Evolutionary conservation across 2,888 invertebrate genomes (phyloP), one percentile per base, ranked within the genome.

Genomic region (Brassicogethes aeneus): DNA sequence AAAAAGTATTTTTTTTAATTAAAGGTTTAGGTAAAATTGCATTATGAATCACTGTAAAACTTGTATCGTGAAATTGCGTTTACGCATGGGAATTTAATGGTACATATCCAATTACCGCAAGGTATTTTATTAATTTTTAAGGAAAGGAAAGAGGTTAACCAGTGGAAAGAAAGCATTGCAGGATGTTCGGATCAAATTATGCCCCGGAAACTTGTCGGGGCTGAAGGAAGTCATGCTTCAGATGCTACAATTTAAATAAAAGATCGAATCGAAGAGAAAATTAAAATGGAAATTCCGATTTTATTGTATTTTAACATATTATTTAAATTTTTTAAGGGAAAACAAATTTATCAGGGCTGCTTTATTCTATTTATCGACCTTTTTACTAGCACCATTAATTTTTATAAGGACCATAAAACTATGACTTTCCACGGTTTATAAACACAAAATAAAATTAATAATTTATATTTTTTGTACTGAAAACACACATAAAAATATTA

Each of bases 161-260:
- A 39, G 44, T 42, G 44, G 44, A 44, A 44, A 41, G 31, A 41
- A 31, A 44, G 36, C 30, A 34, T 41, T 23, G 35, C 42, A 42
- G 44, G 41, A 42, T 42, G 41, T 42, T 38, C 34, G 38, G 31
- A 42, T 42, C 41, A 42, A 42, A 42, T 44, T 30, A 42, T 38
- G 38, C 34, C 41, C 41, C 41, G 39, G 44, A 44, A 44, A 16
- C 39, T 16, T 31, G 41, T 29, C 42, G 23, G 38, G 30, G 32
- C 32, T 32, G 32, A 32, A 32, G 32, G 15, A 41, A 40, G 42
- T 42, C 44, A 44, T 44, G 44, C 44, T 44, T 42, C 34, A 44
- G 44, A 42, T 37, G 40, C 32, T 40, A 34, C 15, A 33, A 42
- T 42, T 42, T 34, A 42, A 42, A 42, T 39, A 42, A 39, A 39